Percentiles rank a stretch among this genome's conserved stretches.
Evolutionary conservation across 2,113 vertebrate genomes (phyloP).

Genomic region (Lota lota): DNA sequence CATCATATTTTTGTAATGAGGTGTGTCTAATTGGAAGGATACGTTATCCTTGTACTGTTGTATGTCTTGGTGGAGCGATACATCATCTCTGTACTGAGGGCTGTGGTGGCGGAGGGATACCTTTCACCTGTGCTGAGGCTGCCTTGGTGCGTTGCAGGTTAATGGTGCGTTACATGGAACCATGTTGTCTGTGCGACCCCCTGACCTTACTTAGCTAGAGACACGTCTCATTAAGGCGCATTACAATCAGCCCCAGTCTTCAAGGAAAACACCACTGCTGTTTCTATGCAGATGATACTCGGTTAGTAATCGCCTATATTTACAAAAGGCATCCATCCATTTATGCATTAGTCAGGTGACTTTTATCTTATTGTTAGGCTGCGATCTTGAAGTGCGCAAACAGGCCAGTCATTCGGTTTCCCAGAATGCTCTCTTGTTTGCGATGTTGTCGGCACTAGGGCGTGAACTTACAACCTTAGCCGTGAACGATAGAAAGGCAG

Average conservation of each 20-base stretch:
- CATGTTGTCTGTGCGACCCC: slow-evolving; percentile 48
- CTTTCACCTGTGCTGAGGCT: slow-evolving; percentile 47
- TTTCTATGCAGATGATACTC: no score
- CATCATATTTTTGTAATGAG: no score
- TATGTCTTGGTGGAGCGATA: slow-evolving; percentile 6
- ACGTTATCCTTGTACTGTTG: slow-evolving; percentile 43
- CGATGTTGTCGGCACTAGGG: slow-evolving; percentile 33
- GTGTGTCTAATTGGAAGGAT: slow-evolving; percentile 8
- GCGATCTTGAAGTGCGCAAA: slow-evolving; percentile 5
- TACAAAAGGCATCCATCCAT: no score
- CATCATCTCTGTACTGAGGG: no score
- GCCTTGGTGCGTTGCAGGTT: slow-evolving; percentile 52
- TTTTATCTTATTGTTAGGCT: not conserved
- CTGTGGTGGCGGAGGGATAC: not conserved
- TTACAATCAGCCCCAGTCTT: no score
- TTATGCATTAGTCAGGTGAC: no score
- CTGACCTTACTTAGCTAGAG: slow-evolving; percentile 54
- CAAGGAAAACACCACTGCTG: no score
- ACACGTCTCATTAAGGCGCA: no score
- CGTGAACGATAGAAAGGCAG: slow-evolving; percentile 58
- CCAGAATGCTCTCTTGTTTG: slow-evolving; percentile 26
- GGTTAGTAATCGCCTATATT: no score
- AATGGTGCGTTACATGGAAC: slow-evolving; percentile 59
- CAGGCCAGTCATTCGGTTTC: slow-evolving; percentile 47
- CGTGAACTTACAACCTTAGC: slow-evolving; percentile 40